phyloP scores from a whole-genome alignment of 2,797 vertebrate genomes.

The Sebastes trivittatus region DNA sequence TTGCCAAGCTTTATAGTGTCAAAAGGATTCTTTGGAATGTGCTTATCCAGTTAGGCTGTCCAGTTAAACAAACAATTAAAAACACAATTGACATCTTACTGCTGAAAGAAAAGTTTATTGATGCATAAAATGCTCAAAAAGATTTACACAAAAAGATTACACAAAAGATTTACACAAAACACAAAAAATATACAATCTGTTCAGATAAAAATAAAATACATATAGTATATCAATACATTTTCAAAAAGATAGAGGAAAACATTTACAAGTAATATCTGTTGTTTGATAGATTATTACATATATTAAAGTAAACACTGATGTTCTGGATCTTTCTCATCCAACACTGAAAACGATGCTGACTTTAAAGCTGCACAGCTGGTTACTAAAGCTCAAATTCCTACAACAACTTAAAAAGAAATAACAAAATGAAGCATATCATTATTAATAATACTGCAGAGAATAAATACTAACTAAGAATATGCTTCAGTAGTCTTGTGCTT shows the following conservation, averaged over 20 bases:
- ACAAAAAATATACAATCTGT: not conserved
- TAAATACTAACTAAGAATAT: not conserved
- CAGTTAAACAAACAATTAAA: not conserved
- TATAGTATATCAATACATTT: not conserved
- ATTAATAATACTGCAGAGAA: not conserved
- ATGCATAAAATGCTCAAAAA: not conserved
- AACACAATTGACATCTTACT: not conserved
- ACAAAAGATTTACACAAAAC: not conserved
- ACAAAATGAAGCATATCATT: too few species aligned
- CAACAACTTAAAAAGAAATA: too few species aligned
- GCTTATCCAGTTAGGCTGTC: not conserved
- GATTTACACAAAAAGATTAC: too few species aligned
- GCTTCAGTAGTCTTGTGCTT: too few species aligned
- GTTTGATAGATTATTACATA: too few species aligned
- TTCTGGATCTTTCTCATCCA: not conserved
- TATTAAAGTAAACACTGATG: too few species aligned
- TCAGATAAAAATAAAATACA: not conserved
- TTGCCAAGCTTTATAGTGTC: rapidly evolving
- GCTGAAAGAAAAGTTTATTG: not conserved
- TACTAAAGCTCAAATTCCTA: not conserved
- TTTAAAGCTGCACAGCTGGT: not conserved
- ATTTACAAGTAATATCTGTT: too few species aligned
- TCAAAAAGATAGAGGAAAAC: not conserved
- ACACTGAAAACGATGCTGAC: not conserved
- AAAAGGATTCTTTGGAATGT: rapidly evolving